phyloP scores from a whole-genome alignment of 23 tunicate species.

The Halocynthia roretzi region DNA sequence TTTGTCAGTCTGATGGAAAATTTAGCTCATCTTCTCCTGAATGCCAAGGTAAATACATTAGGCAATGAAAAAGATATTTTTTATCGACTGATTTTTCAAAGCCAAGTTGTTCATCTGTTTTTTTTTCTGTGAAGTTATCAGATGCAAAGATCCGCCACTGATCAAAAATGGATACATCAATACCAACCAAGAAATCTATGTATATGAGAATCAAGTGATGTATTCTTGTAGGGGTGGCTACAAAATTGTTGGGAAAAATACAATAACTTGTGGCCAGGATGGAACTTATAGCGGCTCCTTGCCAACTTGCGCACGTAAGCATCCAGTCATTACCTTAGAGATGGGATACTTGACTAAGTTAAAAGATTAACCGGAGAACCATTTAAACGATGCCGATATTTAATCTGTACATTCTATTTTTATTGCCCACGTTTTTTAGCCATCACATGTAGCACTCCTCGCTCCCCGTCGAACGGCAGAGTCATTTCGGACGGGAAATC shows the following conservation, averaged over 20 bases:
- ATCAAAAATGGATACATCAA: conserved; percentile 1
- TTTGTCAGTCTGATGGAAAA: conserved; percentile 12
- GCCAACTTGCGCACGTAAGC: conserved; percentile 16
- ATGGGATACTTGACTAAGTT: not conserved
- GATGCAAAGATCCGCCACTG: conserved; percentile 6
- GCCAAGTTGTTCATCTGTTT: no score
- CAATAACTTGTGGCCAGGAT: conserved; percentile 2
- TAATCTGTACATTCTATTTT: not conserved
- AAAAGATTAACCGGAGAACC: not conserved
- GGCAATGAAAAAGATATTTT: no score
- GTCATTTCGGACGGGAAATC: not conserved
- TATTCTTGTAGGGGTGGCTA: conserved; percentile 7
- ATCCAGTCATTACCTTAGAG: not conserved
- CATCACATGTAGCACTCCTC: not conserved
- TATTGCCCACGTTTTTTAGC: not conserved
- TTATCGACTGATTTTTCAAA: no score
- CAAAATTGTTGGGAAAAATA: conserved; percentile 1
- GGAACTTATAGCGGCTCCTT: not conserved
- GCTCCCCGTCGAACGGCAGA: conserved; percentile 6
- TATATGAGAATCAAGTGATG: conserved; percentile 3
- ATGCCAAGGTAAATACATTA: conserved; percentile 6
- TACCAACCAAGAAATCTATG: not conserved
- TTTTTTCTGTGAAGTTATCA: conserved; percentile 4
- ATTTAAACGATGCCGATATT: not conserved
- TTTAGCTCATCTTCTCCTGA: not conserved